These are phyloP conservation scores for Heliornis fulica DNA, from an alignment of 2,113 vertebrate genomes.

Conservation along the genomic window DNA sequence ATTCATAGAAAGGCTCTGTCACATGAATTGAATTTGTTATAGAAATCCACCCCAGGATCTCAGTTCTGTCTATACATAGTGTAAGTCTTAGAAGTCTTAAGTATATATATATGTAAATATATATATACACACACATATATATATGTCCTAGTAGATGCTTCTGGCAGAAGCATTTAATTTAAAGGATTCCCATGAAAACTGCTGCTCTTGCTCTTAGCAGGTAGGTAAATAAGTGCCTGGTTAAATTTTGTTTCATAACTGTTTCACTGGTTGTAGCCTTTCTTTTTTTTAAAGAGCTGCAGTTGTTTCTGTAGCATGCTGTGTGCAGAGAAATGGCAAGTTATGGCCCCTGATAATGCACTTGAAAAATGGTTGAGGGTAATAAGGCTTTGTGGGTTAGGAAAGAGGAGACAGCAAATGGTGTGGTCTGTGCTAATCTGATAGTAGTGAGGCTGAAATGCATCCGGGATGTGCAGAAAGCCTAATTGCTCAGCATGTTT, in stretches of 20 bases:
- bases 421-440: neutral
- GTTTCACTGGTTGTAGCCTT: neutral
- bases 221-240: neutral
- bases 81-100: neutral
- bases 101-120: no score
- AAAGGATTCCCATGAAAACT: fast-evolving
- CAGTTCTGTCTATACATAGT: fast-evolving
- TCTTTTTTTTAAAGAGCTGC: neutral
- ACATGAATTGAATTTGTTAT: neutral
- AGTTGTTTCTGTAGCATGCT: neutral
- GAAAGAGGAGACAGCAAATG: neutral
- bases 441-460: neutral
- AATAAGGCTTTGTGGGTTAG: neutral
- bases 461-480: neutral
- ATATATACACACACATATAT: no score
- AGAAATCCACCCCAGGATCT: neutral
- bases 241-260: neutral
- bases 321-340: fast-evolving
- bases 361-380: neutral
- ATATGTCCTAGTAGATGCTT: fast-evolving
- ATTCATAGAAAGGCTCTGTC: neutral
- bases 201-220: neutral
- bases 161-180: fast-evolving
- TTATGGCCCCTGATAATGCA: neutral
- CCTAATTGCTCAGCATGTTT: neutral